These are phyloP conservation scores for Esox masquinongy DNA, from an alignment of 2,797 vertebrate species.

Conservation along the genomic window DNA sequence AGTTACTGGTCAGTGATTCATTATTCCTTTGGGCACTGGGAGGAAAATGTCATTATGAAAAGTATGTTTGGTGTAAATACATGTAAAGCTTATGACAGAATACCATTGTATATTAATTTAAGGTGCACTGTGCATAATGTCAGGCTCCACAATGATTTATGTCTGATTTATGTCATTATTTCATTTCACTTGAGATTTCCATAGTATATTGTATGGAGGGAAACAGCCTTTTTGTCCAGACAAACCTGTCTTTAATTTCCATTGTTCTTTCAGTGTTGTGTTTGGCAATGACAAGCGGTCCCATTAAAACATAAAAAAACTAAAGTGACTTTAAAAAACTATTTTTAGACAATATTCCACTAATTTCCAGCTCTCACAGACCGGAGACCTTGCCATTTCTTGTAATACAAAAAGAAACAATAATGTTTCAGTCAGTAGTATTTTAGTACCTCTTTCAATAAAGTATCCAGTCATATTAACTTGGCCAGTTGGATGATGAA, in stretches of 20 bases:
- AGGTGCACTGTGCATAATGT: neutral
- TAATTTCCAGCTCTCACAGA: slow-evolving; percentile 20
- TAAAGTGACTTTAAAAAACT: slow-evolving; percentile 15
- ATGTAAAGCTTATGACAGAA: neutral
- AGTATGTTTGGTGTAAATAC: neutral
- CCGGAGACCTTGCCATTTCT: slow-evolving; percentile 31
- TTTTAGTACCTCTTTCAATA: slow-evolving; percentile 35
- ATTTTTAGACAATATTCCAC: slow-evolving; percentile 37
- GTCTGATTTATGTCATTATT: slow-evolving; percentile 19
- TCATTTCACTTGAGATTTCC: neutral
- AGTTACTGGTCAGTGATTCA: neutral
- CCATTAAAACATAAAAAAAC: slow-evolving; percentile 2
- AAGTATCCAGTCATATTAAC: too few species aligned
- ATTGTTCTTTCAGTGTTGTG: slow-evolving; percentile 23
- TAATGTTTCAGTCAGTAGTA: slow-evolving; percentile 42
- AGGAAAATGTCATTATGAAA: neutral
- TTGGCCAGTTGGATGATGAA: neutral
- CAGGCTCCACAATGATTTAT: neutral
- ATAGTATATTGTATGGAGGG: neutral
- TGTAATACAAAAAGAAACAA: slow-evolving; percentile 49
- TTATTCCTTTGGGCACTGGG: neutral
- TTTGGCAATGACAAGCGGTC: slow-evolving; percentile 2
- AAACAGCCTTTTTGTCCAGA: neutral
- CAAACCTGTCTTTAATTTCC: slow-evolving; percentile 14
- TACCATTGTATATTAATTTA: neutral